These are phyloP conservation scores for Nasonovia ribisnigri DNA, from an alignment of 2,888 invertebrate genomes.

Conservation along the genomic window DNA sequence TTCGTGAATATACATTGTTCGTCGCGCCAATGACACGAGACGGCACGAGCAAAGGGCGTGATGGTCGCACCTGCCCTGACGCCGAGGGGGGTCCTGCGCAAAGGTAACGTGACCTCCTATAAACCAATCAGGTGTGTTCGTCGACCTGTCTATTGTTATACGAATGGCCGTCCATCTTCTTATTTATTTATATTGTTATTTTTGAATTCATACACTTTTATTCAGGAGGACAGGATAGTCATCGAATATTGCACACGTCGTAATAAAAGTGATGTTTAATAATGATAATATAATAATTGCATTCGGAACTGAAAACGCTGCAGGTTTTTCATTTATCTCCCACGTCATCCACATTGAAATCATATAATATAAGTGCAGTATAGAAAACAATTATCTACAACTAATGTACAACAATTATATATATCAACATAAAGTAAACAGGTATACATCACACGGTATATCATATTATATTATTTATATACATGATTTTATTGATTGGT, in stretches of 20 bases:
- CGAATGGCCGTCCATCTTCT: not conserved
- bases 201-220: not conserved
- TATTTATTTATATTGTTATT: not conserved
- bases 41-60: slow-evolving; percentile 32
- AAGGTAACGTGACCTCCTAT: slow-evolving; percentile 42
- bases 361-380: not conserved
- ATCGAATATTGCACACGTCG: not conserved
- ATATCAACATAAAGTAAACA: not conserved
- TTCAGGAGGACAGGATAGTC: not conserved
- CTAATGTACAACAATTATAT: not conserved
- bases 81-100: not conserved
- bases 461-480: not conserved
- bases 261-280: not conserved
- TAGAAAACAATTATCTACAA: not conserved
- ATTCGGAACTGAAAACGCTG: not conserved
- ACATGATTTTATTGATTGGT: not conserved
- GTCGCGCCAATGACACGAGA: slow-evolving; percentile 38
- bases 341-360: not conserved
- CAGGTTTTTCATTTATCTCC: not conserved
- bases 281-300: not conserved
- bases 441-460: too few relatives aligned
- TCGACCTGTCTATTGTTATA: not conserved
- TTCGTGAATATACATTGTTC: slow-evolving; percentile 18
- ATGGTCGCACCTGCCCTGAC: slow-evolving; percentile 42
- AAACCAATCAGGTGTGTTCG: slow-evolving; percentile 24